Evolutionary conservation across 2,113 vertebrate genomes (phyloP).

Genomic region (Danio rerio): DNA sequence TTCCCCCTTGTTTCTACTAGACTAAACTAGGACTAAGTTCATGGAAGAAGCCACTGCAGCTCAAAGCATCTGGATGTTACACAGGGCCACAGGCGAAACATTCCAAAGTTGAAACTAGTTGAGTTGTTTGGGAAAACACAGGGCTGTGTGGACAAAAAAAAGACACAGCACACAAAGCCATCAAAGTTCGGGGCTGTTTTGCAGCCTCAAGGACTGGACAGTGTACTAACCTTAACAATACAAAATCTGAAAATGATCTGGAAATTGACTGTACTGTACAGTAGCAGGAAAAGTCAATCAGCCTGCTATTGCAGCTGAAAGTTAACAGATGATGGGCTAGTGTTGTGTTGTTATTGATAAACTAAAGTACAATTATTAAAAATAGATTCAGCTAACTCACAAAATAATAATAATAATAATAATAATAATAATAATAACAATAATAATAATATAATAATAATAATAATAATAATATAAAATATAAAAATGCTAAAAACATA

Average conservation of each 20-base stretch:
- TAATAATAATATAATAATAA: too few species aligned
- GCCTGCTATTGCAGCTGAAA: background rate
- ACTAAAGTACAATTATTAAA: background rate
- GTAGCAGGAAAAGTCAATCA: background rate
- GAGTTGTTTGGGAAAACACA: background rate
- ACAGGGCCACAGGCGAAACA: background rate
- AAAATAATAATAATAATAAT: background rate
- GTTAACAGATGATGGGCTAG: background rate
- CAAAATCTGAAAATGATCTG: background rate
- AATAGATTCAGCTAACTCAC: too few species aligned
- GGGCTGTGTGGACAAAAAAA: background rate
- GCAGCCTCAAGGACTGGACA: background rate
- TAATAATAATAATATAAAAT: too few species aligned
- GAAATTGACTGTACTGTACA: background rate
- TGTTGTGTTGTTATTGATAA: background rate
- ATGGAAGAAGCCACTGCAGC: background rate
- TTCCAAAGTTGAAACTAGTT: background rate
- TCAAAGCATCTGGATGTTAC: background rate
- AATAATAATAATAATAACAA: too few species aligned
- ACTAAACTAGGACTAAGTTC: background rate
- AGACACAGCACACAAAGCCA: background rate
- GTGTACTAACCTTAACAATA: background rate
- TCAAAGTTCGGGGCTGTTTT: slow-evolving; percentile 8
- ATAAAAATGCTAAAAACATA: too few species aligned
- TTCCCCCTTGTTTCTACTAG: background rate